A percentile compares a stretch with the other conserved stretches of the same genome.
Evolutionary conservation across 64 coral and sea anemone genomes (phyloP).

Genomic region (Hydrozoanthus tunicans): DNA sequence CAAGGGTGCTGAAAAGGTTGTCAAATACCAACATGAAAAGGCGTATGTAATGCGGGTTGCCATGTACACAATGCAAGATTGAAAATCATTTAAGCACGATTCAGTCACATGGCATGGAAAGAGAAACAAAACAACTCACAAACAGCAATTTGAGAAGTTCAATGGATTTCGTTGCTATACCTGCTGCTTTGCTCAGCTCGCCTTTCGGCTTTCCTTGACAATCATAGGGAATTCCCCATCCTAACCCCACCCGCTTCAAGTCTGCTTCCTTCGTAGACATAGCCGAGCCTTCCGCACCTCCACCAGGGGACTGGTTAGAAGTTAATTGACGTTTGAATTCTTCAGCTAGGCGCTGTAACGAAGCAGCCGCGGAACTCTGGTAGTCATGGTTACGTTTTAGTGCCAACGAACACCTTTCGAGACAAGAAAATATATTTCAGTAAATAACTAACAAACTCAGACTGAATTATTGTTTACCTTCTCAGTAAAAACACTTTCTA

Average conservation of each 20-base stretch:
- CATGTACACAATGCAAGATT: too few species aligned
- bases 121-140: not conserved
- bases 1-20: too few species aligned
- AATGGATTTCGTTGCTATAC: too few species aligned
- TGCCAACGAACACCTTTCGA: conserved; percentile 21
- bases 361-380: conserved; percentile 1
- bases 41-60: too few species aligned
- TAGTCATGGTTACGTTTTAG: conserved; percentile 25
- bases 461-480: too few species aligned
- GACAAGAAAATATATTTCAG: not conserved
- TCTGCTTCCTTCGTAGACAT: not conserved
- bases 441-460: not conserved
- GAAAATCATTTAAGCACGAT: too few species aligned
- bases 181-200: not conserved
- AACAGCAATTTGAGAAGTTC: too few species aligned
- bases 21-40: too few species aligned
- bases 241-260: too few species aligned
- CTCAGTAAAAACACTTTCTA: too few species aligned
- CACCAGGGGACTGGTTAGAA: not conserved
- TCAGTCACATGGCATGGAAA: not conserved
- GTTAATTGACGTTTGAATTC: not conserved
- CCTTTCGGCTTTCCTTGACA: not conserved
- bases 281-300: not conserved
- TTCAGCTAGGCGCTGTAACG: conserved; percentile 10
- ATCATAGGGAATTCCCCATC: too few species aligned